Conservation (phyloP, 2,113 vertebrate genomes). For the Poeciliopsis retropinna region DNA sequence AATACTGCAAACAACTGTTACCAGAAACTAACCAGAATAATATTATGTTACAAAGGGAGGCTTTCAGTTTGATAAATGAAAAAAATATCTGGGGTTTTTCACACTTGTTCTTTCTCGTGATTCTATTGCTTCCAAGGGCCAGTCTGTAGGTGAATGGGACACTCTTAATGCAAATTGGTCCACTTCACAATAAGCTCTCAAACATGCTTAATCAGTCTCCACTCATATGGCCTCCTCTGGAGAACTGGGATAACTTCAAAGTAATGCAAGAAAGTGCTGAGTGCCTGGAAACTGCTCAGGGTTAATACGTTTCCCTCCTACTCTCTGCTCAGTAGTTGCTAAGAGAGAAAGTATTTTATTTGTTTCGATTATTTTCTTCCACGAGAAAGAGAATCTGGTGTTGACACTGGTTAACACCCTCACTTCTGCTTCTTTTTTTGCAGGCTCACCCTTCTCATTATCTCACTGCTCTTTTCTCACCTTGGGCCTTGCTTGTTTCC, state of each 20-base stretch:
- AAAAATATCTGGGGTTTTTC: not conserved
- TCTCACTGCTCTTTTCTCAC: constrained; percentile 13
- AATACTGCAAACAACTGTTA: not conserved
- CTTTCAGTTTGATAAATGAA: not conserved
- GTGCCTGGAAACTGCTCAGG: not conserved
- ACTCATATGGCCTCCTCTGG: not conserved
- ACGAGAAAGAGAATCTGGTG: not conserved
- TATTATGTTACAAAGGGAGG: not conserved
- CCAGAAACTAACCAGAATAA: not conserved
- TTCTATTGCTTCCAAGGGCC: not conserved
- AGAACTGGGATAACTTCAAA: not conserved
- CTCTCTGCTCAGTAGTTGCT: not conserved
- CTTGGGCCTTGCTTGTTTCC: constrained; percentile 1
- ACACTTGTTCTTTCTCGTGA: not conserved
- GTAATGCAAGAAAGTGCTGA: not conserved
- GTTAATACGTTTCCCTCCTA: not conserved
- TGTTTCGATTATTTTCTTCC: not conserved
- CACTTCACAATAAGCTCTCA: not conserved
- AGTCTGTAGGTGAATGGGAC: not conserved
- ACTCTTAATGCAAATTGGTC: not conserved
- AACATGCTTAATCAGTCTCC: constrained; percentile 1
- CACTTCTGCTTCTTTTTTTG: not conserved
- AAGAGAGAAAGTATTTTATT: not conserved
- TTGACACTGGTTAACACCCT: not conserved
- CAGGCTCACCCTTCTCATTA: not conserved